Base-by-base conservation (phyloP, 2,888 invertebrate genomes). In the Ectropis crepuscularia region DNA sequence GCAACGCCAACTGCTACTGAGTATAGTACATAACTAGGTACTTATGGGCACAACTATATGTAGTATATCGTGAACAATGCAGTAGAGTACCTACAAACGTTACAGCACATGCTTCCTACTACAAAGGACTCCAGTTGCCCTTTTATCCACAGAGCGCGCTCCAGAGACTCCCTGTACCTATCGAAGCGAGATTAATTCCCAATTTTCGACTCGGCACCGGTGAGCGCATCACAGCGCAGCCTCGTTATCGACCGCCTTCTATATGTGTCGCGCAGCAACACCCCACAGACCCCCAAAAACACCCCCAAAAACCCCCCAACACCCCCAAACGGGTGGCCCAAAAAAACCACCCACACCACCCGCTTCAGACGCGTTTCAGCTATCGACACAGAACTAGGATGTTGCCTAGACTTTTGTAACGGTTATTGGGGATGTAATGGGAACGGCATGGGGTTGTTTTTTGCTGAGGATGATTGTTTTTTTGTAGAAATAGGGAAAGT, bases 201-300 rank as follows among this genome's bases (percentile, higher is more conserved):
- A 71, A 70, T 69, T 73, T 74, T 66, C 57, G 71, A 65, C 63
- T 63, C 63, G 68, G 68, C 36, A 55, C 64, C 64, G 65, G 68
- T 68, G 68, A 74, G 69, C 70, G 73, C 74, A 71, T 73, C 68
- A 69, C 61, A 89, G 86, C 90, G 91, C 90, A 92, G 89, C 86
- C 85, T 77, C 80, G 79, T 79, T 90, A 92, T 91, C 90, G 91
- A 92, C 89, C 92, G 85, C 73, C 81, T 79, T 82, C 81, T 89
- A 89, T 89, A 84, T 89, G 83, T 89, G 89, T 86, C 90, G 89
- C 83, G 79, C 74, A 80, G 82, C 83, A 81, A 81, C 84, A 70
- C 81, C 79, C 75, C 76, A 76, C 71, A 75, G 69, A 72, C 74
- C 67, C 55, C 70, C 64, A 57, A 11, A 51, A 66, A 70, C 54